Evolutionary conservation across 2,797 vertebrate species (phyloP), one percentile per base, ranked within the genome.

Genomic region (Odontamblyopus lacepedii): DNA sequence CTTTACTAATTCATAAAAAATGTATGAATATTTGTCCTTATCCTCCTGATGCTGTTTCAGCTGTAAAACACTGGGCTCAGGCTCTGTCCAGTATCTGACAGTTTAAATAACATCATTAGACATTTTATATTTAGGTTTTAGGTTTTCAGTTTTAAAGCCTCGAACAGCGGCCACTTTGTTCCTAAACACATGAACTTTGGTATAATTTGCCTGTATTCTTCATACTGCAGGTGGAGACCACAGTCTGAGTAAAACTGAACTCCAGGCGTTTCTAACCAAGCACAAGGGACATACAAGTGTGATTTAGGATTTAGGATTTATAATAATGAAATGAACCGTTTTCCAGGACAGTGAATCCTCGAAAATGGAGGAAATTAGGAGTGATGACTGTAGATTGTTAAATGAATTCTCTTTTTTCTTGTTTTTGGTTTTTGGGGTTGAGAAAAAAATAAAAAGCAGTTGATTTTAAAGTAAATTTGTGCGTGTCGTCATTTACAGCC

Each of bases 381-480:
- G 82, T 57, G 69, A 71, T 87, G 88, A 88, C 82, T 90, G 87
- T 91, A 89, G 79, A 87, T 87, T 89, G 85, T 91, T 88, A n/a
- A 41, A 63, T 87, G 63, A 88, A 83, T 83, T 84, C 74, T 73
- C 55, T 79, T 73, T 83, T 61, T 77, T 19, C 70, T 85, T 63
- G 18, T 63, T 63, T 63, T 63, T 63, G 32, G 11, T 41, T 63
- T 78, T 82, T 82, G 74, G 84, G 79, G 83, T 85, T 92, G 90
- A 92, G 87, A 85, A 90, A 85, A 90, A 85, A 93, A 91, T 83
- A 91, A 93, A 93, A 92, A 85, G 81, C 90, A 87, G 78, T 90
- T 92, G 87, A 92, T 91, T 87, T 90, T 78, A 83, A 79, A 51
- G 12, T 65, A 23, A 8, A 23, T 15, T 26, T 2, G 0, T 63